Percentiles rank a stretch among this genome's conserved stretches.
Conservation (phyloP, 2,797 vertebrate genomes). For the Capromys pilorides region DNA sequence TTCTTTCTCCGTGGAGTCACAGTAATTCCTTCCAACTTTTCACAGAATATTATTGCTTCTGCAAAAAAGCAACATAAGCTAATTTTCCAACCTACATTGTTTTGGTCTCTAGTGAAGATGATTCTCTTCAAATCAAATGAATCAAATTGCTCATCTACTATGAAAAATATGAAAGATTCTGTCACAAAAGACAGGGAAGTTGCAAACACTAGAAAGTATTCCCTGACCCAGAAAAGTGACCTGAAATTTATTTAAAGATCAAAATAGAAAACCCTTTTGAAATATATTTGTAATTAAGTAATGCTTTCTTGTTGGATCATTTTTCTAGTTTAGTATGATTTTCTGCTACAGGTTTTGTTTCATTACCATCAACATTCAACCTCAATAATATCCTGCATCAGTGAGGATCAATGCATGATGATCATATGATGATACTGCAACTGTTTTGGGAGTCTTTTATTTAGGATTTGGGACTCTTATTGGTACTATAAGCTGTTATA, state of each 20-base stretch:
- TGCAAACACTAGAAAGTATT: neutral
- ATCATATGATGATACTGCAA: neutral
- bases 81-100: conserved; percentile 48
- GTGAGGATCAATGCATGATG: neutral
- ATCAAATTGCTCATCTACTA: conserved; percentile 63
- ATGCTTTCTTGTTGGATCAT: neutral
- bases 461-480: conserved; percentile 56
- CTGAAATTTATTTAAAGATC: conserved; percentile 14
- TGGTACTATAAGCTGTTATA: conserved; percentile 77
- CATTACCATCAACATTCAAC: conserved; percentile 56
- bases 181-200: neutral
- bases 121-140: conserved; percentile 59
- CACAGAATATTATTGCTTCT: conserved; percentile 55
- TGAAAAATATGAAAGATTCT: conserved; percentile 50
- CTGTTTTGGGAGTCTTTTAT: too few relatives aligned
- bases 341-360: neutral
- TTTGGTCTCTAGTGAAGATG: conserved; percentile 37
- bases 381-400: neutral
- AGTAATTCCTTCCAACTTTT: conserved; percentile 65
- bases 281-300: conserved; percentile 6
- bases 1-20: conserved; percentile 27
- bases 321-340: neutral
- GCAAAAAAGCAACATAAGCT: conserved; percentile 55
- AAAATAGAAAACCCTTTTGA: conserved; percentile 52
- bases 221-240: neutral